Conservation (phyloP, 2,797 vertebrate genomes). For the Tangara arthus region DNA sequence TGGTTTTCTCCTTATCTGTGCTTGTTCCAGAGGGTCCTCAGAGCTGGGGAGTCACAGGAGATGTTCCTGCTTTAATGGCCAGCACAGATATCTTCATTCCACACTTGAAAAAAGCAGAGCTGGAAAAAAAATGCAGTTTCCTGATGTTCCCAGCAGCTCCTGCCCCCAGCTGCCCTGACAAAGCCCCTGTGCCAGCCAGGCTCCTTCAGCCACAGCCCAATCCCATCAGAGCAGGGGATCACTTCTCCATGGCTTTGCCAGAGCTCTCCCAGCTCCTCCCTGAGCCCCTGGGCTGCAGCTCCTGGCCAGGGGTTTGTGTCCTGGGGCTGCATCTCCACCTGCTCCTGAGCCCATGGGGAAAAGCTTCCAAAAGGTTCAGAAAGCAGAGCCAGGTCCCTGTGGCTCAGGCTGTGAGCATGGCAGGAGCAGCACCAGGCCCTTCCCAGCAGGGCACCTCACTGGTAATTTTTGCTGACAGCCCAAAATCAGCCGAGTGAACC, state of each 20-base stretch:
- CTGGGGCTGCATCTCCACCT: neutral
- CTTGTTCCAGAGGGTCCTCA: neutral
- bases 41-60: neutral
- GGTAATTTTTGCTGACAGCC: constrained; percentile 41
- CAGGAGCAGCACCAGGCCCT: neutral
- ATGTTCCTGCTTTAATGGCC: neutral
- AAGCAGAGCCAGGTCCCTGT: neutral
- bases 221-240: neutral
- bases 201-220: neutral
- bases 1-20: neutral
- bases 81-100: neutral
- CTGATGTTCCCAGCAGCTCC: neutral
- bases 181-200: neutral
- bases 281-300: neutral
- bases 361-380: neutral
- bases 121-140: neutral
- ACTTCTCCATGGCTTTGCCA: neutral
- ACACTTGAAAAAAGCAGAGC: neutral
- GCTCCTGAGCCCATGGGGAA: neutral
- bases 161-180: neutral
- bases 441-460: neutral
- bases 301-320: neutral
- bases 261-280: neutral
- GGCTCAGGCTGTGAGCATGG: neutral
- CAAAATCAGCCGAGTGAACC: constrained; percentile 27